Percentiles rank a stretch among this genome's conserved stretches.
Evolutionary conservation across 1,140 invertebrate genomes (phyloP).

Genomic region (Hirudo medicinalis): DNA sequence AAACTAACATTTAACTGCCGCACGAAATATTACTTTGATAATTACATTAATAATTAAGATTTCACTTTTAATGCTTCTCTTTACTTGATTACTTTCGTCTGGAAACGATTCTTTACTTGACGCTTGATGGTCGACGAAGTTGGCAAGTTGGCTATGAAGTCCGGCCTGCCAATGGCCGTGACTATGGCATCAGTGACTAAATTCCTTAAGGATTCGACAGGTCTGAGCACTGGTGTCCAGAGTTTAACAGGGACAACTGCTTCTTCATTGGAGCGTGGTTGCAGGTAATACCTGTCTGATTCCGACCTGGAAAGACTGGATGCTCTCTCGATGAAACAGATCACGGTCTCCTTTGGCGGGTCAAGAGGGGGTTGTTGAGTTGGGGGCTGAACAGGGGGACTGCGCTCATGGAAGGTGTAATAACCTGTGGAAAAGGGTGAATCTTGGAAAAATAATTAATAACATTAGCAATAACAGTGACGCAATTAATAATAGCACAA

Average conservation of each 20-base stretch:
- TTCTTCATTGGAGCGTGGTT: slow-evolving; percentile 57
- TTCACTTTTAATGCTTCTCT: too few species aligned
- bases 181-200: neutral
- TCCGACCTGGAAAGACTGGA: slow-evolving; percentile 84
- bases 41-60: too few species aligned
- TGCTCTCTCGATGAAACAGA: slow-evolving; percentile 93
- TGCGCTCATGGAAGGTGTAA: neutral
- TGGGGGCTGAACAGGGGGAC: neutral
- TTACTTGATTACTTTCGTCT: too few species aligned
- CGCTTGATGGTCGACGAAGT: neutral
- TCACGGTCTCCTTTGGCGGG: slow-evolving; percentile 57
- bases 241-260: slow-evolving; percentile 61
- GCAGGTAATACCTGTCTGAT: slow-evolving; percentile 86
- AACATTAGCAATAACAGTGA: too few species aligned
- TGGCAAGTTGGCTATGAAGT: neutral
- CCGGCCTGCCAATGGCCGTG: neutral
- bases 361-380: neutral
- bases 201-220: neutral
- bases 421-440: neutral
- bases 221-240: slow-evolving; percentile 80
- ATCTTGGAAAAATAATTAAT: too few species aligned
- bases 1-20: too few species aligned
- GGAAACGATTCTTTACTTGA: neutral
- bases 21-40: too few species aligned
- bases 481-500: too few species aligned